These are phyloP conservation scores for Malurus leucopterus DNA, from an alignment of 2,797 vertebrate species.

Conservation along the genomic window DNA sequence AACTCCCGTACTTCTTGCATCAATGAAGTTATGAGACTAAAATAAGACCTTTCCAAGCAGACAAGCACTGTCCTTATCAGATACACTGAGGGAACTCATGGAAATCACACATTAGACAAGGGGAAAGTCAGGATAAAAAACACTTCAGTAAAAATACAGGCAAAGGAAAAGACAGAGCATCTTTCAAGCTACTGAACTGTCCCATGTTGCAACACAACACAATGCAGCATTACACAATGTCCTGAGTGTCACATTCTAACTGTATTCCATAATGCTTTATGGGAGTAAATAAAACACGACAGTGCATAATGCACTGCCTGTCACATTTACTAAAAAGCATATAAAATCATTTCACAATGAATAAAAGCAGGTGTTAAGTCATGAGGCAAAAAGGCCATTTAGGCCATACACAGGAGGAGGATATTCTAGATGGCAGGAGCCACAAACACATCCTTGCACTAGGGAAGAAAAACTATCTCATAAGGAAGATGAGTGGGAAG, in stretches of 20 bases:
- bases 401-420: neutral
- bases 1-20: neutral
- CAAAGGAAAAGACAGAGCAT: neutral
- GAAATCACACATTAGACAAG: neutral
- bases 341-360: slow-evolving; percentile 3
- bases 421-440: neutral
- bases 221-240: neutral
- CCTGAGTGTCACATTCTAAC: neutral
- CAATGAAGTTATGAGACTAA: neutral
- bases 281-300: slow-evolving; percentile 9
- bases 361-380: slow-evolving; percentile 27
- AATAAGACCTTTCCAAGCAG: neutral
- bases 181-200: neutral
- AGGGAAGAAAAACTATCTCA: neutral
- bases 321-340: slow-evolving; percentile 19
- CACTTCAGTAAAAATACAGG: neutral
- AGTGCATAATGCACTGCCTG: neutral
- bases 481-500: neutral
- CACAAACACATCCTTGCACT: neutral
- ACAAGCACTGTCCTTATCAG: neutral
- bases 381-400: neutral
- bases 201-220: neutral
- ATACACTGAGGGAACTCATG: neutral
- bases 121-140: neutral
- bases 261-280: slow-evolving; percentile 1